Evolutionary conservation across 2,888 invertebrate species (phyloP), one percentile per base, ranked within the genome.

Genomic region (Charanyca ferruginea): DNA sequence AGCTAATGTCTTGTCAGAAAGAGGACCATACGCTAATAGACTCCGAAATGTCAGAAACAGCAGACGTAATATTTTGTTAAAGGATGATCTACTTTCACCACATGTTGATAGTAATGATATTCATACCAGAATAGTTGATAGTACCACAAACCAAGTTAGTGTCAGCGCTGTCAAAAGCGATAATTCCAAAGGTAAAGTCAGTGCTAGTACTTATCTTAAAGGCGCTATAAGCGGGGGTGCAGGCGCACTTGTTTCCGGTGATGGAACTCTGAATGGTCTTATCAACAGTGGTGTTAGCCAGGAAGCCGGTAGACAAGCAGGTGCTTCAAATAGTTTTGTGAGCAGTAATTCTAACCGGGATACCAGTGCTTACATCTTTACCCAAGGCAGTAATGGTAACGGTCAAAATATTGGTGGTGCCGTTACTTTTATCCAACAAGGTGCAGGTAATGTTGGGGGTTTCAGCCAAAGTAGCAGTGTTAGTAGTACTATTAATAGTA

Each of bases 151-250:
- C 5, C 16, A 52, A 41, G 20, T n/a, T 4, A 25, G 52, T 41
- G 13, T 18, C 18, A 59, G 25, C 7, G 20, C 32, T 35, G 6
- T 11, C 35, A 1, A 32, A 20, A 48, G 20, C 11, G 22, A 20
- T 45, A 4, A 20, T 4, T 5, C 25, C 1, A 3, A 9, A 11
- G 16, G 5, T 48, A 5, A 20, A 41, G 47, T 23, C 6, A 60
- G 20, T n/a, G 28, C 13, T 11, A 20, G 20, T 20, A 2, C 11
- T 16, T 22, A 18, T 5, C 35, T 45, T 16, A 52, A 38, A 13
- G 51, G 51, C 4, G 22, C 64, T 51, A 16, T 64, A 11, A 65
- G 64, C 0, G 64, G 65, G 0, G 66, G 66, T 41, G 28, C 7
- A 7, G 54, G 66, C 20, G 66, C n/a, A 23, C 66, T 66, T 32